Evolutionary conservation across 1,140 invertebrate species (phyloP), one percentile per base, ranked within the genome.

Genomic region (Uloborus diversus): DNA sequence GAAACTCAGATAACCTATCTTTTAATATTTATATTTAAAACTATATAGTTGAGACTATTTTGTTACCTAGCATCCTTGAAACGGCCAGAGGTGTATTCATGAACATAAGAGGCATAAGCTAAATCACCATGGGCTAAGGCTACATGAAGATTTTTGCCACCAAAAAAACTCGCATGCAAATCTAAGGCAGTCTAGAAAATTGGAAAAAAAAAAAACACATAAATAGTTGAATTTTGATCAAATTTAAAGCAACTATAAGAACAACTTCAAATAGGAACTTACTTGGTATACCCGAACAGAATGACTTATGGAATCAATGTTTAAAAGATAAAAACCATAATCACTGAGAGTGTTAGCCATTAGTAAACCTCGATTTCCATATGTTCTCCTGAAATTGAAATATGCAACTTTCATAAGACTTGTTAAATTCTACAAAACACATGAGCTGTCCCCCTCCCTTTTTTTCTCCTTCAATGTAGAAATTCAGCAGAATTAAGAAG

Each of bases 31-130:
- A n/a, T n/a, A n/a, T n/a, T n/a, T n/a, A n/a, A n/a, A n/a, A n/a
- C n/a, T n/a, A n/a, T n/a, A n/a, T n/a, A n/a, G n/a, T n/a, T n/a
- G n/a, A n/a, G n/a, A n/a, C n/a, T n/a, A n/a, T n/a, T n/a, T n/a
- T n/a, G n/a, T n/a, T 86, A 91, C 89, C 90, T 90, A 25, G 94
- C 94, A 86, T 91, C 89, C 81, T 89, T 89, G 86, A 97, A 97
- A 80, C 92, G 90, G 4, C 95, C 94, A 13, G 93, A 92, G 85
- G 91, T 95, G 86, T 98, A 97, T 87, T 97, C 94, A 57, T 93
- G 90, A 11, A 97, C 94, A 86, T 97, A 97, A 20, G 94, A 91
- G 33, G 94, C 94, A 88, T 97, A 97, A 0, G 94, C 94, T 14
- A 97, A 87, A 88, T 97, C 95, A 88, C 96, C 95, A 86, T 95